Base-by-base conservation (phyloP, 2,113 vertebrate species). In the Chaetorhynchus papuensis region DNA sequence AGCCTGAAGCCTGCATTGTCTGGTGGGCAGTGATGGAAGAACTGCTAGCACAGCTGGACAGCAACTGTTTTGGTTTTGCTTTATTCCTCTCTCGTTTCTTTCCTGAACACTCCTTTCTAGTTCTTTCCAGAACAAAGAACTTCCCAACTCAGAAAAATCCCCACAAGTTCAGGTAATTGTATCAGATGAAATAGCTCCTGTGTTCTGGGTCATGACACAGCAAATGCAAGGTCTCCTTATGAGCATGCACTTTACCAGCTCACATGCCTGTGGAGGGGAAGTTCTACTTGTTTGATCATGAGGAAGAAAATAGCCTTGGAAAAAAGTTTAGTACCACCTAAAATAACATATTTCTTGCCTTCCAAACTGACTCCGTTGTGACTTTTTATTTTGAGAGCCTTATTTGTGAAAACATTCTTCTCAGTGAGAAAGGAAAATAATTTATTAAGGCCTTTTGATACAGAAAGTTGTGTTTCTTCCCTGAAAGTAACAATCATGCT, bases 1-100 rank as follows among this genome's bases (percentile, higher is more conserved):
- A 91, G 97, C 96, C 98, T 90, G 78, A 95, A 98, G 68, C 98
- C 98, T 96, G 94, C 72, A 12, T 85, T 80, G 86, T 93, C 93
- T 96, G 97, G 97, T 95, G 88, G 97, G 96, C 79, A 91, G 95
- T 82, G 98, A 97, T 79, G 68, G 98, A 98, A 94, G 66, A 89
- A 93, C 96, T 98, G 94, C 96, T 94, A 65, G 77, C 79, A 86
- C 95, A 94, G 94, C 94, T 94, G 87, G 74, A 78, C 61, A 86
- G 24, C 41, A 49, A 42, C 64, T 65, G 31, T 52, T 89, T 77
- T 31, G 9, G 5, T 94, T 74, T 90, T 52, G 11, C 22, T 93
- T 87, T 80, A 42, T 79, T 63, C 19, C 30, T 83, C 39, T 88
- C 45, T 80, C 27, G 35, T 83, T 90, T 93, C 54, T 83, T 86